A percentile compares a stretch with the other conserved stretches of the same genome.
Conservation (phyloP, 2,797 vertebrate genomes). For the Danio tinwini region DNA sequence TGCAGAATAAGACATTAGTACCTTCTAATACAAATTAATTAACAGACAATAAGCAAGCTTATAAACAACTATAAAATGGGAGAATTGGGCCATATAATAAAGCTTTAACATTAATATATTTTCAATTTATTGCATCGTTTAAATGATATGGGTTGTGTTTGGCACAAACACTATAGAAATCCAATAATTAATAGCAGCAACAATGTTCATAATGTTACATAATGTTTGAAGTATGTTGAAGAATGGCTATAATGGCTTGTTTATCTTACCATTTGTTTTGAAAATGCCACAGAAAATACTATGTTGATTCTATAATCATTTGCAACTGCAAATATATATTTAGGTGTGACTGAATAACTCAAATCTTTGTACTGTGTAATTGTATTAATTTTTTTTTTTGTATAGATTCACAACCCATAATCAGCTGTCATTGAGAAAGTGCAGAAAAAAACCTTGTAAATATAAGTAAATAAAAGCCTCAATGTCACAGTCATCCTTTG, state of each 20-base stretch:
- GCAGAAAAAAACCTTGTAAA: not conserved
- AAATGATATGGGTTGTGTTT: not conserved
- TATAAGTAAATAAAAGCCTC: conserved; percentile 25
- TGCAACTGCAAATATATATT: not conserved
- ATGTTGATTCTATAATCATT: too few relatives aligned
- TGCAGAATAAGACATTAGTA: too few relatives aligned
- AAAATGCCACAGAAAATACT: too few relatives aligned
- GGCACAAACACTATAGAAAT: not conserved
- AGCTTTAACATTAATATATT: too few relatives aligned
- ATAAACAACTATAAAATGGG: too few relatives aligned
- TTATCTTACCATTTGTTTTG: too few relatives aligned
- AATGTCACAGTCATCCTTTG: conserved; percentile 39
- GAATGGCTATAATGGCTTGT: too few relatives aligned
- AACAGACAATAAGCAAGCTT: too few relatives aligned
- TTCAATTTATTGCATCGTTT: not conserved
- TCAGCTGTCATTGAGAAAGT: conserved; percentile 5
- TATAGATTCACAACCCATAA: not conserved
- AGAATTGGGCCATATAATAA: too few relatives aligned
- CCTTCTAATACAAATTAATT: too few relatives aligned
- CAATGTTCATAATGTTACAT: too few relatives aligned
- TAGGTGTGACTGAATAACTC: not conserved
- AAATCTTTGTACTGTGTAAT: not conserved
- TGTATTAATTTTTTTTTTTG: not conserved
- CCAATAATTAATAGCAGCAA: not conserved
- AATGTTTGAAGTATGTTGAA: too few relatives aligned